Percentiles rank a stretch among this genome's conserved stretches.
Evolutionary conservation across 1,140 invertebrate species (phyloP).

Genomic region (Leptopilina boulardi): DNA sequence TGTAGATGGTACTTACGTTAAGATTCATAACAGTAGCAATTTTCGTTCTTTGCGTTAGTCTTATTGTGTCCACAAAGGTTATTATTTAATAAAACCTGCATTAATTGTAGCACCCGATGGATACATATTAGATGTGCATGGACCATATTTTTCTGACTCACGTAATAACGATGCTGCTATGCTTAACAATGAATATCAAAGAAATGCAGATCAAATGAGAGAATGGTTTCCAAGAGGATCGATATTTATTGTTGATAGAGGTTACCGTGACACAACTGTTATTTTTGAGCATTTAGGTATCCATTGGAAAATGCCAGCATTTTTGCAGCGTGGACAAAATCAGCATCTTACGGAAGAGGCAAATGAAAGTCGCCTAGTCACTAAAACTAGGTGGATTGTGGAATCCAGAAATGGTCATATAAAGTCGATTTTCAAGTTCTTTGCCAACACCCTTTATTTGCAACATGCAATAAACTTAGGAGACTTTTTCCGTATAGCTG

Average conservation of each 20-base stretch:
- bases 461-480: slow-evolving; percentile 7
- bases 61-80: slow-evolving; percentile 45
- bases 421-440: slow-evolving; percentile 27
- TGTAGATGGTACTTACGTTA: slow-evolving; percentile 47
- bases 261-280: slow-evolving; percentile 29
- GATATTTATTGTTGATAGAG: slow-evolving; percentile 38
- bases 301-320: slow-evolving; percentile 18
- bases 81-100: slow-evolving; percentile 44
- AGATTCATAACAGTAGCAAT: slow-evolving; percentile 45
- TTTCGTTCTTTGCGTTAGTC: slow-evolving; percentile 35
- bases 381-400: neutral
- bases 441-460: neutral
- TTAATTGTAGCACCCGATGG: slow-evolving; percentile 47
- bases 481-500: slow-evolving; percentile 28
- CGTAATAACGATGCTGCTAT: slow-evolving; percentile 51
- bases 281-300: neutral
- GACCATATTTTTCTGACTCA: slow-evolving; percentile 47
- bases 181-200: slow-evolving; percentile 35
- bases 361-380: slow-evolving; percentile 9
- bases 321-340: neutral
- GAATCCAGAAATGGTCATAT: slow-evolving; percentile 33
- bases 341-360: neutral
- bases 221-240: slow-evolving; percentile 37
- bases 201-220: slow-evolving; percentile 27
- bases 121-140: slow-evolving; percentile 44